Evolutionary conservation across 2,113 vertebrate genomes (phyloP), one percentile per base, ranked within the genome.

Genomic region (Cavia porcellus): DNA sequence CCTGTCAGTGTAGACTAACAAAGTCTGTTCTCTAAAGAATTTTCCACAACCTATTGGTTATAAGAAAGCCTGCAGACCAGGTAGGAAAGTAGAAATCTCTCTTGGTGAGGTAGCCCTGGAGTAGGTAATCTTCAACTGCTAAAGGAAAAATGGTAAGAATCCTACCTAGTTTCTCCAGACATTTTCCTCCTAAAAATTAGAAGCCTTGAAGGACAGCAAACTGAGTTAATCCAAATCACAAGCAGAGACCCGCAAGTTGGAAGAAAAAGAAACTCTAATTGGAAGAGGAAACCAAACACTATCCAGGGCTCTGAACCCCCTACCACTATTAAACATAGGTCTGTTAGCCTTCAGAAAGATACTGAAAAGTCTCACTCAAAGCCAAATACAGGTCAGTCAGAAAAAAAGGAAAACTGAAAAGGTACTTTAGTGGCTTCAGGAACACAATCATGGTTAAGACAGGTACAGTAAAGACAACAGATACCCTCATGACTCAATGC

Each of bases 11-110:
- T 28, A 2, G 9, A 80, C 59, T 45, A 70, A 96, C 61, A 85
- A 94, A 94, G 42, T 75, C 74, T 61, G 32, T 38, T 87, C 4
- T 90, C n/a, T 77, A 94, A 96, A 64, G 22, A 66, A 20, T 85
- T 94, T 89, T 35, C 61, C 22, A 89, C 19, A 66, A 80, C 3
- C 0, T 57, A 38, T 14, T 70, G 38, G 47, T 74, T 28, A 77
- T 15, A 86, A 74, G 10, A 68, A 92, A 94, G 35, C 4, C 47
- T 50, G 38, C 22, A n/a, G n/a, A 64, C 7, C 88, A 13, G 14
- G 7, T 2, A 85, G 47, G 19, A 68, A 79, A 95, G 94, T 13
- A 70, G 24, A 94, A 47, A 47, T 28, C 57, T 86, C n/a, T 87
- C 32, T n/a, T 62, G 7, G 42, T 42, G 12, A 86, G 42, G 3